Percentiles rank a stretch among this genome's conserved stretches.
Conservation (phyloP, 2,113 vertebrate genomes). For the Poecilia latipinna region DNA sequence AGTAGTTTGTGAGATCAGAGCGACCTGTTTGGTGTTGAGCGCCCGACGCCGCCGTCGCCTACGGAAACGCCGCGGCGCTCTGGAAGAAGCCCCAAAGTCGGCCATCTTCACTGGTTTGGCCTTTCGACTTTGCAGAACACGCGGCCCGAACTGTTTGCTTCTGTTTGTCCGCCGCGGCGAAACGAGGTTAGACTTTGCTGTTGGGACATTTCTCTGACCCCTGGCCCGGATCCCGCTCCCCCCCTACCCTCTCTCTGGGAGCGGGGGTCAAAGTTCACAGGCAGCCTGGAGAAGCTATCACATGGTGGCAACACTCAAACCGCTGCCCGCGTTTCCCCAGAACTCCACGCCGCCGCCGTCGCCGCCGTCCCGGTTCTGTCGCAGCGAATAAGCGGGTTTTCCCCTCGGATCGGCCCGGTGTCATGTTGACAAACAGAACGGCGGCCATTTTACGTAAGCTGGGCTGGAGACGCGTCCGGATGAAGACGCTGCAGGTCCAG, state of each 20-base stretch:
- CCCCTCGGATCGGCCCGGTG: slow-evolving; percentile 30
- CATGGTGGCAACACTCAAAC: slow-evolving; percentile 69
- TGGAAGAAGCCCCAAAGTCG: slow-evolving; percentile 54
- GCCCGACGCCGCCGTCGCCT: slow-evolving; percentile 24
- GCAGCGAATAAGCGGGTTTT: slow-evolving; percentile 9
- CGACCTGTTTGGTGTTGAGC: slow-evolving; percentile 9
- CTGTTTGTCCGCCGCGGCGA: slow-evolving; percentile 26
- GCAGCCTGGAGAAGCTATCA: slow-evolving; percentile 75
- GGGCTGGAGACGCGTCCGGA: too few species aligned
- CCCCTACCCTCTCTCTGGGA: slow-evolving; percentile 56
- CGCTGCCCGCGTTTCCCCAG: slow-evolving; percentile 30
- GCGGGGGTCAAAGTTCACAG: slow-evolving; percentile 73
- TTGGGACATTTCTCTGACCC: slow-evolving; percentile 76
- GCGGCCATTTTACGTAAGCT: neutral
- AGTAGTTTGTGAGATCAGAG: neutral
- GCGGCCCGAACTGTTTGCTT: slow-evolving; percentile 19
- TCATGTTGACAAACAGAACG: slow-evolving; percentile 53
- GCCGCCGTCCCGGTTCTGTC: slow-evolving; percentile 15
- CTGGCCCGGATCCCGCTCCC: slow-evolving; percentile 71
- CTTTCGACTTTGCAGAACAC: slow-evolving; percentile 70
- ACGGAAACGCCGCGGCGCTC: slow-evolving; percentile 36
- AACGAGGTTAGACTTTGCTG: slow-evolving; percentile 82
- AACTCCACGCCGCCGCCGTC: slow-evolving; percentile 8
- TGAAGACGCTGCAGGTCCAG: slow-evolving; percentile 8
- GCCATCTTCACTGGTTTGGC: slow-evolving; percentile 49